phyloP scores from a whole-genome alignment of 2,113 vertebrate species.

The Platysternon megacephalum region DNA sequence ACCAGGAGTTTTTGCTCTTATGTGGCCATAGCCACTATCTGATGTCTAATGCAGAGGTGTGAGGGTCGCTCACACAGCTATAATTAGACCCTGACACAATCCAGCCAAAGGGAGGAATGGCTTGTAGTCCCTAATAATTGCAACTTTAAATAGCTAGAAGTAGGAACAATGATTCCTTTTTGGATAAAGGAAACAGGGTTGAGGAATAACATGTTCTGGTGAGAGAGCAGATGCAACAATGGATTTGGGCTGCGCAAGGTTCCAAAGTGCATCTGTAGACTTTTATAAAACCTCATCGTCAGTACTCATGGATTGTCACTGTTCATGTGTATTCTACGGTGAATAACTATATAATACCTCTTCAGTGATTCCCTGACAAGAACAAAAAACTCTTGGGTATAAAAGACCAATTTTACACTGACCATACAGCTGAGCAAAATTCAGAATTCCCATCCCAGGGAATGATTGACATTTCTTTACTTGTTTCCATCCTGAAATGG shows the following conservation, averaged over 20 bases:
- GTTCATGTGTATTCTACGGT: neutral
- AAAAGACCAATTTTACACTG: neutral
- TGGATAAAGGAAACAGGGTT: neutral
- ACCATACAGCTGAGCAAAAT: neutral
- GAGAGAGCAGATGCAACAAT: neutral
- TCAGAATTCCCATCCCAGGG: neutral
- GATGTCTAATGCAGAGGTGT: neutral
- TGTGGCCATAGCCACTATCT: neutral
- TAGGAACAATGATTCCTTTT: neutral
- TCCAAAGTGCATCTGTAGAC: neutral
- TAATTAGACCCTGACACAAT: neutral
- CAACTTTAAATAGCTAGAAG: neutral
- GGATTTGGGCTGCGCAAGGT: neutral
- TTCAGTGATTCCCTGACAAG: neutral
- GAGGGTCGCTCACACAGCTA: neutral
- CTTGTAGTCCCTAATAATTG: neutral
- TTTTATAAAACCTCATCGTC: neutral
- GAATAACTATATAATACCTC: neutral
- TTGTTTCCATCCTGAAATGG: neutral
- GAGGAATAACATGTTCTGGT: neutral
- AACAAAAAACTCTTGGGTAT: neutral
- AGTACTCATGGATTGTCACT: neutral
- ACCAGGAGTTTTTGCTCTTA: neutral
- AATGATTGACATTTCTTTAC: too few species aligned
- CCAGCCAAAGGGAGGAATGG: neutral